Base-by-base conservation (phyloP, 2,113 vertebrate species). In the Aegypius monachus region DNA sequence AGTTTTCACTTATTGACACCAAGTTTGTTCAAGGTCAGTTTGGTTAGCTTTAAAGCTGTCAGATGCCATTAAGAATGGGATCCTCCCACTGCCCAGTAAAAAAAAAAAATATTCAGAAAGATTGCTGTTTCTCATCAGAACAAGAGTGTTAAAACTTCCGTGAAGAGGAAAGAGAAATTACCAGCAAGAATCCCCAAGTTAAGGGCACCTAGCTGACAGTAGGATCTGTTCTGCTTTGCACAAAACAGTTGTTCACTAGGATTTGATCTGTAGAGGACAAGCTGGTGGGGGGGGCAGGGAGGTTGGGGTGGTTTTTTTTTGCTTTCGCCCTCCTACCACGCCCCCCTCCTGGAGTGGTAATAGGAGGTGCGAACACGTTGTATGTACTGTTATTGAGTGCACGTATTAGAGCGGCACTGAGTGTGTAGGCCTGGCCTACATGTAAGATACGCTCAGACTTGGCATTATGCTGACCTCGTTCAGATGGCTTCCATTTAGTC, bases 321-420 rank as follows among this genome's bases (percentile, higher is more conserved):
- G 6, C 10, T 26, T 27, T 11, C 2, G 5, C 3, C 8, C 5
- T 16, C 16, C 31, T 32, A 27, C 8, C 10, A 16, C 6, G 18
- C 16, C 3, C 21, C 7, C 2, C 6, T 1, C 2, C 7, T 7
- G 3, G 2, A 4, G 29, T 10, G 43, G 10, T 14, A 12, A 26
- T 29, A 25, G 50, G 7, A 65, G 18, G 22, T 71, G 36, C 13
- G 31, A 19, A 45, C 10, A 20, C 0, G 1, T 29, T 43, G 10
- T 53, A 13, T 21, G 20, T 26, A 3, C 26, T 36, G 52, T 36
- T 36, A 38, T 0, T 21, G 45, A 42, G 38, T 16, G 29, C 10
- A 9, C 18, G 38, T 38, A 1, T 25, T 36, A 34, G 16, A 34
- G 10, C 9, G 29, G 31, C 5, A 13, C 38, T 21, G 19, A 16